These are phyloP conservation scores for Zaprionus nigranus DNA, from an alignment of 1,140 invertebrate genomes.

Conservation along the genomic window DNA sequence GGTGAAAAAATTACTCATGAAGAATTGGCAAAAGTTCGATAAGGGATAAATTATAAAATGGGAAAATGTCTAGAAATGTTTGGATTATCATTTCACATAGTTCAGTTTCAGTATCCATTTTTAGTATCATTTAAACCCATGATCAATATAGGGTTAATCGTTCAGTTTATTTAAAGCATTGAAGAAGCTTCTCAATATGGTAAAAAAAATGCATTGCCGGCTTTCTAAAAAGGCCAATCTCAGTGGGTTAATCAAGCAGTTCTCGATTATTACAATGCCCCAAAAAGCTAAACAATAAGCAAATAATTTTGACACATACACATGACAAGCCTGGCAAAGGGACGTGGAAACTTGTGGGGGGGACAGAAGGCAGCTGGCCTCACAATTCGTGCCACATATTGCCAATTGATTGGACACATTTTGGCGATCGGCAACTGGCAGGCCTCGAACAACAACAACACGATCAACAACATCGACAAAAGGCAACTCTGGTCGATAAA, in stretches of 20 bases:
- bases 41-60: neutral
- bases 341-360: neutral
- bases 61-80: neutral
- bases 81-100: neutral
- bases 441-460: neutral
- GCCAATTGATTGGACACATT: constrained; percentile 47
- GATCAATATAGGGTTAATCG: neutral
- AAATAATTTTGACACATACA: constrained; percentile 76
- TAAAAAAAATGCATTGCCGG: constrained; percentile 4
- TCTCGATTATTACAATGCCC: constrained; percentile 33
- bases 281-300: constrained; percentile 75
- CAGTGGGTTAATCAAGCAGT: constrained; percentile 56
- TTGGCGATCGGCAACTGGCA: constrained; percentile 36
- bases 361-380: constrained; percentile 24
- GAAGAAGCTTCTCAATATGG: neutral
- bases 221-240: constrained; percentile 13
- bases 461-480: neutral
- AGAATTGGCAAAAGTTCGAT: neutral
- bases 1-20: neutral
- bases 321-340: constrained; percentile 62
- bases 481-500: constrained; percentile 27
- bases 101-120: neutral
- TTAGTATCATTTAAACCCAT: neutral
- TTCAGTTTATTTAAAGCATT: neutral
- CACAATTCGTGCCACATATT: constrained; percentile 43